phyloP scores from a whole-genome alignment of 2,113 vertebrate species.

The Heloderma charlesbogerti region DNA sequence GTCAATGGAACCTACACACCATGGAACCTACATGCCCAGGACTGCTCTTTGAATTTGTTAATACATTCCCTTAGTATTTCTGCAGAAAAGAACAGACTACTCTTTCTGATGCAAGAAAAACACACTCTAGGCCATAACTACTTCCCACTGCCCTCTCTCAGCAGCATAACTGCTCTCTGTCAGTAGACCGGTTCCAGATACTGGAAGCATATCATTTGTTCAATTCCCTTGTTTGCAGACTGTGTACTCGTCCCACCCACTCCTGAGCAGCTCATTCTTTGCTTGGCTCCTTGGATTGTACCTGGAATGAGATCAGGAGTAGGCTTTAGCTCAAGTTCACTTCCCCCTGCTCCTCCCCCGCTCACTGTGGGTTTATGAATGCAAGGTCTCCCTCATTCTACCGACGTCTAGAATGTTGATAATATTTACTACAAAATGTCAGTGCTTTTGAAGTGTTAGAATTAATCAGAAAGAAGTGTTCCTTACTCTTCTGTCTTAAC shows the following conservation, averaged over 20 bases:
- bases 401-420: fast-evolving
- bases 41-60: too few species aligned
- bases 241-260: constrained; percentile 16
- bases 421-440: neutral
- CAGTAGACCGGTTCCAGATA: neutral
- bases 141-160: too few species aligned
- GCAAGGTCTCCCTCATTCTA: neutral
- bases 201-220: neutral
- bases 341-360: too few species aligned
- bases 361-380: too few species aligned
- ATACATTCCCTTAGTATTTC: neutral
- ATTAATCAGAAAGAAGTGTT: neutral
- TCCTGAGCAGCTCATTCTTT: neutral
- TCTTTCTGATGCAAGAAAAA: neutral
- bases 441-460: neutral
- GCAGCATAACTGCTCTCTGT: neutral
- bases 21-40: too few species aligned
- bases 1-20: neutral
- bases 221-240: neutral
- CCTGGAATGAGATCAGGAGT: neutral
- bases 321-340: too few species aligned
- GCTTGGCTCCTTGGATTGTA: neutral
- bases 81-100: neutral
- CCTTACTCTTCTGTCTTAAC: neutral
- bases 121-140: neutral